Percentiles rank a stretch among this genome's conserved stretches.
Evolutionary conservation across 64 coral and sea anemone genomes (phyloP).

Genomic region (Astreopora myriophthalma): DNA sequence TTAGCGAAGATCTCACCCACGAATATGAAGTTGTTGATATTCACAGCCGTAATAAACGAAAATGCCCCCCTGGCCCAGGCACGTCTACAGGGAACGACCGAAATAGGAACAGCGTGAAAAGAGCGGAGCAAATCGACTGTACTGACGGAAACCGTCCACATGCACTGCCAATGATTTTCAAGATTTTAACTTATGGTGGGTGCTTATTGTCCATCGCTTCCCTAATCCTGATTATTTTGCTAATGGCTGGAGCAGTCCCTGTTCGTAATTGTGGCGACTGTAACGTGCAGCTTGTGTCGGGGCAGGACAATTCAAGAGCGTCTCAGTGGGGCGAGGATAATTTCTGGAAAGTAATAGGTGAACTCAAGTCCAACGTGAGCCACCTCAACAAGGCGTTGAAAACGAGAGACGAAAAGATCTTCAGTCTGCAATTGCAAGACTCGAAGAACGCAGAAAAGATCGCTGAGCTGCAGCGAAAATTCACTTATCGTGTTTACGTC

Average conservation of each 20-base stretch:
- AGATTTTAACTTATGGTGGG: background rate
- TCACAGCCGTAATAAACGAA: background rate
- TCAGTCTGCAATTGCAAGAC: conserved; percentile 4
- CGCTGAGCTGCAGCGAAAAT: conserved; percentile 10
- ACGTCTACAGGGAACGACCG: background rate
- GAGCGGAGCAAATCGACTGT: background rate
- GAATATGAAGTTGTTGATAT: background rate
- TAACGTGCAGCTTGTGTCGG: background rate
- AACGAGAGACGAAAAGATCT: conserved; percentile 26
- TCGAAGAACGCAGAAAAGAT: background rate
- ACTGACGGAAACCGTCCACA: background rate
- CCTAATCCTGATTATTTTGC: background rate
- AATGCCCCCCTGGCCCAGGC: background rate
- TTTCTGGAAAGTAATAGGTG: background rate
- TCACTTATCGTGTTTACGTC: background rate
- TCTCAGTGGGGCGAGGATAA: too few relatives aligned
- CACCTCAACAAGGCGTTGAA: background rate
- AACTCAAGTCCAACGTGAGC: conserved; percentile 17
- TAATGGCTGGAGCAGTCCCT: background rate
- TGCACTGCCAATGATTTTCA: background rate
- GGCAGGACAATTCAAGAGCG: too few relatives aligned
- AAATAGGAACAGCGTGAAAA: background rate
- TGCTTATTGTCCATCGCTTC: conserved; percentile 1
- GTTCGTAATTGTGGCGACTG: conserved; percentile 16
- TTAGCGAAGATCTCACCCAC: background rate